Evolutionary conservation across 2,113 vertebrate genomes (phyloP), one percentile per base, ranked within the genome.

Genomic region (Agelaius phoeniceus): DNA sequence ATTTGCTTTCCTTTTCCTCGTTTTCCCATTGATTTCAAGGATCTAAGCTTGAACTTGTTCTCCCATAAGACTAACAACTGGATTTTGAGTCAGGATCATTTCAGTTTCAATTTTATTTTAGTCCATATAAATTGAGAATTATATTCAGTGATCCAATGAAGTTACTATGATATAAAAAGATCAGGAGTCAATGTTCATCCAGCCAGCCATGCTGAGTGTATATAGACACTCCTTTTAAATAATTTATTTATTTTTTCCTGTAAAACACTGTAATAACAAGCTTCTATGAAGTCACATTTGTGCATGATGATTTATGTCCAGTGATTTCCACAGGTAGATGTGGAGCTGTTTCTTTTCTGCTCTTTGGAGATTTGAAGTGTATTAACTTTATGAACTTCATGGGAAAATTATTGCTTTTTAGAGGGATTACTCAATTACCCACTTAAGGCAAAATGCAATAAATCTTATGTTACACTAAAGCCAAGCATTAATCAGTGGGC

Each of bases 381-480:
- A 81, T 94, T 96, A 94, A 96, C 93, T 94, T 94, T 88, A 90
- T 82, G 90, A 94, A 96, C 95, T 84, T 96, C 72, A 71, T 85
- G 68, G 96, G 92, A 92, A 93, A 97, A 97, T 61, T 87, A 96
- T 59, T 95, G 67, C 84, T 91, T 97, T 96, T 95, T 96, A 93
- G 69, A 73, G 39, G 93, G 95, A 97, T 97, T 97, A 95, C 96
- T 90, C 92, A 88, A 91, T 97, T 96, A 97, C 82, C 80, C 67
- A 87, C 82, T 96, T 93, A 57, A 87, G 90, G 87, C 78, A 89
- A 87, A 94, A 93, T 69, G 73, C 84, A 87, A 85, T 96, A 96
- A 96, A 96, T 96, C 92, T 92, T 93, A 46, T 0, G 6, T 94
- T 97, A 63, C 15, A 6, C 69, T 91, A 63, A 94, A 96, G 89